Conservation (phyloP, 1,140 invertebrate species). For the Myzus persicae region DNA sequence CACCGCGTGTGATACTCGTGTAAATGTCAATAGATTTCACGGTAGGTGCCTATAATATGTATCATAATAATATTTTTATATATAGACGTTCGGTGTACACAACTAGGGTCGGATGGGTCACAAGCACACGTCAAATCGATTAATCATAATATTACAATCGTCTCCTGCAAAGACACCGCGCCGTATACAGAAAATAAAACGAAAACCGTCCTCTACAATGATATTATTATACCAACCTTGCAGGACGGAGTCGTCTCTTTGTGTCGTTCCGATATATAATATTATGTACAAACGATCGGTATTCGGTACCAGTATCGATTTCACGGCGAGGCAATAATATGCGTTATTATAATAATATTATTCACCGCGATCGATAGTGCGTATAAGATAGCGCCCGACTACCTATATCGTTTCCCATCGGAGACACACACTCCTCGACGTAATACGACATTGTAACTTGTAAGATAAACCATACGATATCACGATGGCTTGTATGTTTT, state of each 20-base stretch:
- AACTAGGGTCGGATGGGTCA: neutral
- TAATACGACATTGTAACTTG: neutral
- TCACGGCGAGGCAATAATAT: neutral
- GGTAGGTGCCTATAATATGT: neutral
- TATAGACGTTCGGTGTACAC: neutral
- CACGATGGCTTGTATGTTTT: neutral
- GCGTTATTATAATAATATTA: neutral
- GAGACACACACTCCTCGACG: neutral
- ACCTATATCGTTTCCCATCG: neutral
- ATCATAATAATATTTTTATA: neutral
- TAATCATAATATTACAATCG: neutral
- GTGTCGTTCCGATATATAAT: neutral
- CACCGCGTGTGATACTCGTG: slow-evolving; percentile 12
- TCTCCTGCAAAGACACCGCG: neutral
- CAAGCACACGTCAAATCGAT: slow-evolving; percentile 32
- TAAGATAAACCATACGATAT: neutral
- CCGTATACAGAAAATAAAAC: neutral
- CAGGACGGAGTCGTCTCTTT: neutral
- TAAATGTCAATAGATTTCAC: slow-evolving; percentile 15
- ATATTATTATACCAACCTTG: too few relatives aligned
- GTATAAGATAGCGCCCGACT: neutral
- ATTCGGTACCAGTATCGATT: slow-evolving; percentile 10
- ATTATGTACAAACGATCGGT: neutral
- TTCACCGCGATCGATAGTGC: neutral
- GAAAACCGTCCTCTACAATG: neutral